These are phyloP conservation scores for Cephonodes hylas DNA, from an alignment of 2,888 invertebrate species.

Conservation along the genomic window DNA sequence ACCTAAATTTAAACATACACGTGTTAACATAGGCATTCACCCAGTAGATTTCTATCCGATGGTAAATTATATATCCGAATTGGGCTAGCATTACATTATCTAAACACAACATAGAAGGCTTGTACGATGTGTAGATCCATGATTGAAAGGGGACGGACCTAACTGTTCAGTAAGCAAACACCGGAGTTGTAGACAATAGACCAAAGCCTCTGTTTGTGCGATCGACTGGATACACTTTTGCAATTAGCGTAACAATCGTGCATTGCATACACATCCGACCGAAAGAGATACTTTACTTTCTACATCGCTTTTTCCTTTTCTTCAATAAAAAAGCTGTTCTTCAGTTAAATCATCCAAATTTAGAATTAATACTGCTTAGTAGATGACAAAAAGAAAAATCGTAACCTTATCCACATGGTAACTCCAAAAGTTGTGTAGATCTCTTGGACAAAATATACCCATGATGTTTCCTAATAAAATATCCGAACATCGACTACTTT, in stretches of 20 bases:
- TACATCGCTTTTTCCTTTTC: not conserved
- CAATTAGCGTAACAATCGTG: slow-evolving; percentile 54
- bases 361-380: too few species aligned
- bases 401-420: too few species aligned
- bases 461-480: too few species aligned
- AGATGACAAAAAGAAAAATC: too few species aligned
- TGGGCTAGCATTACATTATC: slow-evolving; percentile 41
- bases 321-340: too few species aligned
- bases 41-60: not conserved
- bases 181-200: slow-evolving; percentile 60
- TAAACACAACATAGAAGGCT: slow-evolving; percentile 38
- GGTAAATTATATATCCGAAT: slow-evolving; percentile 17
- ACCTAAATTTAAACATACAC: not conserved
- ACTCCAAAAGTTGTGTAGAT: too few species aligned
- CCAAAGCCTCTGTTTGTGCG: slow-evolving; percentile 59
- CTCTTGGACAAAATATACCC: too few species aligned
- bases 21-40: not conserved
- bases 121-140: slow-evolving; percentile 49
- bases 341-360: too few species aligned
- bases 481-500: too few species aligned
- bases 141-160: slow-evolving; percentile 63
- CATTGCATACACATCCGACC: slow-evolving; percentile 16
- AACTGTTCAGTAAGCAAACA: slow-evolving; percentile 50
- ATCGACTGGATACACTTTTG: slow-evolving; percentile 54
- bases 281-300: not conserved